phyloP scores from a whole-genome alignment of 1,140 invertebrate genomes.

The Lithobius niger region DNA sequence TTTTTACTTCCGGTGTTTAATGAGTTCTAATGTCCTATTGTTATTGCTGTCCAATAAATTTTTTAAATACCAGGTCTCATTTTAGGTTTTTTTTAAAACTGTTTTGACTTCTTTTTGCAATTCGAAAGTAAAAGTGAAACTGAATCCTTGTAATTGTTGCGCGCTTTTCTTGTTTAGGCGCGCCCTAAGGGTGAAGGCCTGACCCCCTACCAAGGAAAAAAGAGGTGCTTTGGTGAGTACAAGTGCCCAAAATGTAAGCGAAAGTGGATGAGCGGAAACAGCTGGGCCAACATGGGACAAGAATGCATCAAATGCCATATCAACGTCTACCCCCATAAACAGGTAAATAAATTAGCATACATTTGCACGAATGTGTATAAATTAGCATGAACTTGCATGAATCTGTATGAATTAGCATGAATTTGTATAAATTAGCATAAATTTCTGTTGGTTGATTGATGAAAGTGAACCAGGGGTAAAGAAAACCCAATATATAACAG shows the following conservation, averaged over 20 bases:
- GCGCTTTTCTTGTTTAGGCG: constrained; percentile 41
- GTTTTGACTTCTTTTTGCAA: too few species aligned
- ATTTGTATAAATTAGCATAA: constrained; percentile 6
- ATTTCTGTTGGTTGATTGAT: background rate
- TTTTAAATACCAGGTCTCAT: too few species aligned
- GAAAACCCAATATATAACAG: constrained; percentile 4
- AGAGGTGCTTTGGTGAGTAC: constrained; percentile 85
- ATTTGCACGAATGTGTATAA: too few species aligned
- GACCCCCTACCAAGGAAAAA: constrained; percentile 88
- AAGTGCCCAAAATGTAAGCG: constrained; percentile 86
- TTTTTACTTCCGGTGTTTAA: too few species aligned
- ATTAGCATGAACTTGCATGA: too few species aligned
- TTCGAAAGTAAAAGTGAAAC: too few species aligned
- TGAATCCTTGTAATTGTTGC: too few species aligned
- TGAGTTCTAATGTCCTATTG: too few species aligned
- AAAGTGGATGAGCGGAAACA: constrained; percentile 91
- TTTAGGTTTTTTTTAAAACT: too few species aligned
- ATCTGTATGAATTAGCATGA: too few species aligned
- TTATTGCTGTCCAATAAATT: too few species aligned
- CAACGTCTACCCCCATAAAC: constrained; percentile 88
- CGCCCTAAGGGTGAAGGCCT: constrained; percentile 74
- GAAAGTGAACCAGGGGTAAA: background rate
- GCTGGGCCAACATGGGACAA: constrained; percentile 88
- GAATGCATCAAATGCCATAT: constrained; percentile 88
- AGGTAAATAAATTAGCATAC: too few species aligned